Evolutionary conservation across 2,888 invertebrate genomes (phyloP), one percentile per base, ranked within the genome.

Genomic region (Leptinotarsa haldemani): DNA sequence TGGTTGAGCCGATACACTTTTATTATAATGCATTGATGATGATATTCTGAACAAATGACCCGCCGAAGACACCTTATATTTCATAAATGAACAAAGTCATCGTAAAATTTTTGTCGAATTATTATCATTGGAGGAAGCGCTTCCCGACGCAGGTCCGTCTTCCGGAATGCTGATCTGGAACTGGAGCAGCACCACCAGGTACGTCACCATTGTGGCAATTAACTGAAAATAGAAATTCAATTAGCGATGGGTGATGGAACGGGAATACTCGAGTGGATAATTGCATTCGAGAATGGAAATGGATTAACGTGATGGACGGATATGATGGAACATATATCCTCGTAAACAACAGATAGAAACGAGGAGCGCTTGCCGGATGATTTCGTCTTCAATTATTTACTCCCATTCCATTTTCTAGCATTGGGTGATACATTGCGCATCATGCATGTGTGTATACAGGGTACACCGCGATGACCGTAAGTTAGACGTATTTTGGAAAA

Each of bases 91-190:
- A 22, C 1, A 20, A 56, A 56, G 12, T 20, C 56, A 56, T 15
- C 22, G 20, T 52, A 7, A 52, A 66, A 7, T 4, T 50, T 25
- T 66, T 13, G 65, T 56, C 20, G 56, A 20, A 22, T 56, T 56
- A 22, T 56, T 56, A 22, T 56, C 12, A 22, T 22, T 22, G 18
- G 2, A 56, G 20, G 25, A 13, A 56, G 20, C 0, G 15, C 56
- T 56, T 12, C 56, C 22, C 1, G 56, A 15, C 3, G 56, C 0
- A 18, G 56, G 25, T 9, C 20, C 22, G 53, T 90, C 91, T 75
- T 92, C 92, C 0, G 93, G 93, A 81, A 94, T 92, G 83, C 93
- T 93, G 74, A 94, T 93, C 88, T 94, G 93, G 87, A 94, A 94
- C 84, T 94, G 94, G 56, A 94, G 88, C 73, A 94, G 84, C 46